Evolutionary conservation across 2,113 vertebrate species (phyloP).

Genomic region (Epinephelus fuscoguttatus): DNA sequence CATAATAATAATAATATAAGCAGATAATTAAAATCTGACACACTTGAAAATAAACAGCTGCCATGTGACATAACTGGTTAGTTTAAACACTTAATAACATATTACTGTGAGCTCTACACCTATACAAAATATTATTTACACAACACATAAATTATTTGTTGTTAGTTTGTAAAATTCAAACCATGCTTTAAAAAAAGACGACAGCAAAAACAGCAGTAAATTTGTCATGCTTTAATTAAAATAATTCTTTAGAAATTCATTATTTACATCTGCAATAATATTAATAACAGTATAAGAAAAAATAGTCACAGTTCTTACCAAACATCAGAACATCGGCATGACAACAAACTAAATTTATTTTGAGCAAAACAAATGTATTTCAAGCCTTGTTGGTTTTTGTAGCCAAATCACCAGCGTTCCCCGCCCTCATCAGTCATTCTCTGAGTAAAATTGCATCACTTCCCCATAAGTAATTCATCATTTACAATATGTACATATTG

Average conservation of each 20-base stretch:
- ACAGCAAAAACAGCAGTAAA: slow-evolving; percentile 29
- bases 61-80: no score
- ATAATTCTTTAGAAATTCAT: slow-evolving; percentile 88
- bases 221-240: slow-evolving; percentile 90
- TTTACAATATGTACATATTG: slow-evolving; percentile 86
- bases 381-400: slow-evolving; percentile 74
- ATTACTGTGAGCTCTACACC: background rate
- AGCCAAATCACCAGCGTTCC: slow-evolving; percentile 57
- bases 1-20: background rate
- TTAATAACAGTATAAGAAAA: slow-evolving; percentile 85
- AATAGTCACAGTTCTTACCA: slow-evolving; percentile 83
- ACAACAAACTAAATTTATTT: slow-evolving; percentile 76
- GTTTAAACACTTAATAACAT: no score
- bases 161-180: background rate
- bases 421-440: slow-evolving; percentile 49
- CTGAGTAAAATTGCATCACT: slow-evolving; percentile 68
- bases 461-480: slow-evolving; percentile 70
- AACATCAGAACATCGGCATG: slow-evolving; percentile 83
- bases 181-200: slow-evolving; percentile 18
- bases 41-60: background rate
- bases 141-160: background rate
- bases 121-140: background rate
- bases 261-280: slow-evolving; percentile 88
- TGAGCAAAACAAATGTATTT: slow-evolving; percentile 73
- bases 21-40: background rate